Evolutionary conservation across 2,888 invertebrate species (phyloP).

Genomic region (Agriopis aurantiaria): DNA sequence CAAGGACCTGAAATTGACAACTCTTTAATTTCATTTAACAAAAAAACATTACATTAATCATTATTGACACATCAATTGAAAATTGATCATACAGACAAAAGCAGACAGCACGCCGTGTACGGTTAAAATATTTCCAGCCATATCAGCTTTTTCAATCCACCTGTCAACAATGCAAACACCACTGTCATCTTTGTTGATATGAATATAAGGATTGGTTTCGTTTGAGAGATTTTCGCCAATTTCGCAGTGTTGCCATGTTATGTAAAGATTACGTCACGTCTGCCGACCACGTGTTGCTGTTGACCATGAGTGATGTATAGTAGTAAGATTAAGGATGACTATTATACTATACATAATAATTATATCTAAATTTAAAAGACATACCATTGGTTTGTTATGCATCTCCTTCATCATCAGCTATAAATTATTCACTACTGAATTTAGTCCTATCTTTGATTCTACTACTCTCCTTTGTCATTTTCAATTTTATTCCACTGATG

Average conservation of each 20-base stretch:
- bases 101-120: conserved; percentile 41
- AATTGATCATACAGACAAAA: conserved; percentile 35
- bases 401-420: background rate
- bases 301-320: conserved; percentile 48
- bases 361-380: background rate
- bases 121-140: conserved; percentile 40
- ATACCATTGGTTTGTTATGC: background rate
- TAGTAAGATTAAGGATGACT: conserved; percentile 11
- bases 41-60: conserved; percentile 33
- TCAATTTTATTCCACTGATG: background rate
- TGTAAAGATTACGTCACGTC: conserved; percentile 52
- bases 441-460: background rate
- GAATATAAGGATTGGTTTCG: conserved; percentile 27
- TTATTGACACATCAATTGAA: conserved; percentile 39
- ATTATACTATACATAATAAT: no score
- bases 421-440: background rate
- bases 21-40: conserved; percentile 15
- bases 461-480: background rate
- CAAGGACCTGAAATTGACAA: background rate
- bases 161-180: conserved; percentile 32
- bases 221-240: conserved; percentile 37
- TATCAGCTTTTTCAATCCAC: conserved; percentile 45
- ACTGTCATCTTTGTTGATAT: conserved; percentile 29
- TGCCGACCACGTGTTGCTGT: conserved; percentile 59
- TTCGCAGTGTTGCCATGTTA: conserved; percentile 35